phyloP scores from a whole-genome alignment of 2,797 vertebrate genomes.

The Eulemur albifrons region DNA sequence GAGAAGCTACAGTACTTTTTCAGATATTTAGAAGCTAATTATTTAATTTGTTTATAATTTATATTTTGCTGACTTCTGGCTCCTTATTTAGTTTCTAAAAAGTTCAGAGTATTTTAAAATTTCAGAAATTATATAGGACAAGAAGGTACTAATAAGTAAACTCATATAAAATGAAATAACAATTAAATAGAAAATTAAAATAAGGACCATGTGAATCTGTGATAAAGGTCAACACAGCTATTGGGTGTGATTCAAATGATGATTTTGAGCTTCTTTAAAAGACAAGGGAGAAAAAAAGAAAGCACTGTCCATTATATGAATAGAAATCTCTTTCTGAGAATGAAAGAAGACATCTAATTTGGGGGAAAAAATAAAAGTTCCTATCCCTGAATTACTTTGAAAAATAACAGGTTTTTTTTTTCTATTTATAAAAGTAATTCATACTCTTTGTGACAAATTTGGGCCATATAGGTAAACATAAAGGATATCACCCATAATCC shows the following conservation, averaged over 20 bases:
- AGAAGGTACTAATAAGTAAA: not conserved
- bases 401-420: not conserved
- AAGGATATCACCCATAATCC: not conserved
- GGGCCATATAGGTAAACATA: not conserved
- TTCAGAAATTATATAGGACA: not conserved
- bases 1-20: not conserved
- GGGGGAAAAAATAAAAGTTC: not conserved
- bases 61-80: not conserved
- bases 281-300: not conserved
- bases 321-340: not conserved
- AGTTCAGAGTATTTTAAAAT: not conserved
- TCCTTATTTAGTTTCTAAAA: not conserved
- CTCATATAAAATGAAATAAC: not conserved
- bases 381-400: not conserved
- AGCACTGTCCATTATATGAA: not conserved
- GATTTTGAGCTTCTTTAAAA: not conserved
- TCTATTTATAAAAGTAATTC: not conserved
- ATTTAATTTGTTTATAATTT: not conserved
- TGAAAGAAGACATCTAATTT: not conserved
- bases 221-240: not conserved
- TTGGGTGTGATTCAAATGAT: not conserved
- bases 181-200: not conserved
- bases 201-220: not conserved
- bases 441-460: not conserved
- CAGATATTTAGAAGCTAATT: not conserved